Base-by-base conservation (phyloP, 2,797 vertebrate genomes). In the Lindbergichthys nudifrons region DNA sequence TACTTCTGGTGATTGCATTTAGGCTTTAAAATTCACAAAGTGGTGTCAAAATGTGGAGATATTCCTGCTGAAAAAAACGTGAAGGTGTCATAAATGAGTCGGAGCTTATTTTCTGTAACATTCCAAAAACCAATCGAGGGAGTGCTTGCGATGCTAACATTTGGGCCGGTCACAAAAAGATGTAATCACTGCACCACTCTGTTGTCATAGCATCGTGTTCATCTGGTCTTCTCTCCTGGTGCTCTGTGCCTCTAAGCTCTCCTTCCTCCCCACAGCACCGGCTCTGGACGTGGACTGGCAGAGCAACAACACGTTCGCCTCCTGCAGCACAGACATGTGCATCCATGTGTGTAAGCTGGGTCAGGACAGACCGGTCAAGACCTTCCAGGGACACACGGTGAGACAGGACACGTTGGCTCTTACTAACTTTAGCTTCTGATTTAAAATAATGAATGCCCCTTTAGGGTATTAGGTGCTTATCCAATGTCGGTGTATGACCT, bases 371-470 rank as follows among this genome's bases (percentile, higher is more conserved):
- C 98, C 97, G 67, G 95, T 99, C 93, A 99, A 99, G 94, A 99
- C 98, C 92, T 99, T 99, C 96, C 97, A 99, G 95, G 98, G 98
- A 91, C 98, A 99, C 93, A 99, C 98, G 92, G 98, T 99, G 93
- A 90, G 89, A 62, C 57, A 11, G n/a, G 14, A 10, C 21, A 58
- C 30, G 5, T 54, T 67, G 51, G 0, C 16, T 41, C 18, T 36
- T 21, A 48, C 30, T 53, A 46, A 1, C 26, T 16, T 8, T 4
- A 46, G 50, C 56, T 32, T 59, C 23, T 51, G 8, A 48, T 73
- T 10, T 0, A 46, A 54, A 18, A 30, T 59, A 56, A 36, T 5
- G 36, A 21, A 10, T 66, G 23, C 14, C 61, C 15, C 32, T 36
- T 36, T 7, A 36, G 32, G 32, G 32, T 36, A 2, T 36, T 6